Percentiles rank a stretch among this genome's conserved stretches.
phyloP scores from a whole-genome alignment of 2,797 vertebrate genomes.

The Halcyon badia region DNA sequence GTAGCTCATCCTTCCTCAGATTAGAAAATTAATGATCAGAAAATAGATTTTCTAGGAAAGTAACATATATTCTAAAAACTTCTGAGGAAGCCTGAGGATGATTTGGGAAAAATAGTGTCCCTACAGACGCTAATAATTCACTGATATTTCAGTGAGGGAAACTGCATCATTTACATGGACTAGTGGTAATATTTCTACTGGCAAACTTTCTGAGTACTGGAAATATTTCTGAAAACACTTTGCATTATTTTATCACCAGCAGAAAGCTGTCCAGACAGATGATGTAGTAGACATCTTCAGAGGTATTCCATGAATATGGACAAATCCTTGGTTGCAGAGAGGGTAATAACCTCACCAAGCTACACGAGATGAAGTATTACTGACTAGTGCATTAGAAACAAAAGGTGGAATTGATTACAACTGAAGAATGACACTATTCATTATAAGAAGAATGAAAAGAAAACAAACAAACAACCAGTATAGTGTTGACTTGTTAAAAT shows the following conservation, averaged over 20 bases:
- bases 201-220: not conserved
- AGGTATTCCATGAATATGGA: not conserved
- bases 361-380: not conserved
- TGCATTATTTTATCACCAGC: not conserved
- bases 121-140: not conserved
- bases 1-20: not conserved
- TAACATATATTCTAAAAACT: not conserved
- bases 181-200: not conserved
- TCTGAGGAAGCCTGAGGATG: not conserved
- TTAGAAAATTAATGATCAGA: not conserved
- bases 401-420: not conserved
- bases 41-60: not conserved
- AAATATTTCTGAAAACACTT: not conserved
- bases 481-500: not conserved
- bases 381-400: not conserved
- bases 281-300: not conserved
- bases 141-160: not conserved
- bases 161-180: rapidly evolving
- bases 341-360: not conserved
- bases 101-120: not conserved
- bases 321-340: not conserved
- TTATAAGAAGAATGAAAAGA: not conserved
- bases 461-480: not conserved
- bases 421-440: not conserved
- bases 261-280: not conserved